These are phyloP conservation scores for Rhodeus uyekii DNA, from an alignment of 2,797 vertebrate genomes.

Conservation along the genomic window DNA sequence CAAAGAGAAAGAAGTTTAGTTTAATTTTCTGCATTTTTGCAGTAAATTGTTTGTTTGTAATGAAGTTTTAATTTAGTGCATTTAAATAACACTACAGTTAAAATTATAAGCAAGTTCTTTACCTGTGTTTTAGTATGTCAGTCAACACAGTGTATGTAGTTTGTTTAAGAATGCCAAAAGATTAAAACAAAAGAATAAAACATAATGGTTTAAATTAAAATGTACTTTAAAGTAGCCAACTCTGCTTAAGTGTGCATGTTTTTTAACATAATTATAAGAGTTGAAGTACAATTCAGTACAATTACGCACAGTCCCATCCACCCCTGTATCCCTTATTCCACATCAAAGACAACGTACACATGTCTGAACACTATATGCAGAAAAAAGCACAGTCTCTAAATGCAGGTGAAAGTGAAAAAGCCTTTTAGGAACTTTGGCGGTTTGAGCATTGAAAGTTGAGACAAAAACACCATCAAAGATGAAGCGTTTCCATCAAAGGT, in stretches of 20 bases:
- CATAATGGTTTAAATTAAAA: not conserved
- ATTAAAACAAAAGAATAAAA: not conserved
- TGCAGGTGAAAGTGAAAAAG: conserved; percentile 50
- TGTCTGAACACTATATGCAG: not conserved
- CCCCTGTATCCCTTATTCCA: conserved; percentile 1
- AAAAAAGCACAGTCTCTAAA: conserved; percentile 7
- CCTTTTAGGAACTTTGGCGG: conserved; percentile 21
- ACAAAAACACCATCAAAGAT: conserved; percentile 45
- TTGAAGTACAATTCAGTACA: no score
- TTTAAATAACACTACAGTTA: no score
- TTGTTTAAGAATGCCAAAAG: not conserved
- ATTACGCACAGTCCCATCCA: not conserved
- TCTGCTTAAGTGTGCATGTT: not conserved
- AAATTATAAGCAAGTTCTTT: no score
- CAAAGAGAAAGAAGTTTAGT: no score
- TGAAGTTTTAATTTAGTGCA: not conserved
- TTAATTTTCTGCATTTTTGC: no score
- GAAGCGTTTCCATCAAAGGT: conserved; percentile 45
- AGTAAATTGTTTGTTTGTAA: no score
- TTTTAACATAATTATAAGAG: no score
- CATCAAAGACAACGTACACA: conserved; percentile 41
- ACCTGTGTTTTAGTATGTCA: not conserved
- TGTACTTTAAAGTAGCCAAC: not conserved
- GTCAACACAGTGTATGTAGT: not conserved
- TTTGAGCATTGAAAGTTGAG: conserved; percentile 31